Base-by-base conservation (phyloP, 1,140 invertebrate genomes). In the Sminthurinus signatus region DNA sequence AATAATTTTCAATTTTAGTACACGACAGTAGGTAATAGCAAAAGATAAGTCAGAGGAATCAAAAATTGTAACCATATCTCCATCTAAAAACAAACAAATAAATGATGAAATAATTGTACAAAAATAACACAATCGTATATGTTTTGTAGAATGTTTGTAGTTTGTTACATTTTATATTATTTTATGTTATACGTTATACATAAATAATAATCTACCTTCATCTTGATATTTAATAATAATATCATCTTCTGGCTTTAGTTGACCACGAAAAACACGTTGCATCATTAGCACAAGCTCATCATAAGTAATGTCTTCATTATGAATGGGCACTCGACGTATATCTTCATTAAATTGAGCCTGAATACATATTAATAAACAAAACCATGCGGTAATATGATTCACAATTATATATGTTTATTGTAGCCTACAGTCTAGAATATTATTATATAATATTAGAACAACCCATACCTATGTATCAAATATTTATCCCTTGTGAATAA, bases 271-370 rank as follows among this genome's bases (percentile, higher is more conserved):
- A 3, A 88, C 84, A 67, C 87, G 75, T 75, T 88, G 85, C 85
- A 88, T 87, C 86, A 88, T 88, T 17, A 88, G 76, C 42, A 88
- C 80, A 19, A 88, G 73, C 76, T 88, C 86, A 79, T 88, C 86
- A 75, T 86, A 88, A 2, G 86, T 88, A 59, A 88, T 84, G 42
- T 87, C 86, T 75, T 88, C 86, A 79, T 88, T 88, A 73, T 87
- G 84, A 55, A 88, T 87, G 2, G 86, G 84, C 65, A 88, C 86
- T 58, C 85, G 77, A 14, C 86, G 76, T 54, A 88, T 86, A 75
- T 88, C 86, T 75, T 87, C 83, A 17, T 82, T 84, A 44, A 88
- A 78, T 72, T 86, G 81, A 39, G 84, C 86, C 81, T 86, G 77
- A 73, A 72, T 76, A 70, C 66, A 50, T 36, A 42, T 50, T 17